Evolutionary conservation across 2,797 vertebrate species (phyloP), one percentile per base, ranked within the genome.

Genomic region (Thripadectes ignobilis): DNA sequence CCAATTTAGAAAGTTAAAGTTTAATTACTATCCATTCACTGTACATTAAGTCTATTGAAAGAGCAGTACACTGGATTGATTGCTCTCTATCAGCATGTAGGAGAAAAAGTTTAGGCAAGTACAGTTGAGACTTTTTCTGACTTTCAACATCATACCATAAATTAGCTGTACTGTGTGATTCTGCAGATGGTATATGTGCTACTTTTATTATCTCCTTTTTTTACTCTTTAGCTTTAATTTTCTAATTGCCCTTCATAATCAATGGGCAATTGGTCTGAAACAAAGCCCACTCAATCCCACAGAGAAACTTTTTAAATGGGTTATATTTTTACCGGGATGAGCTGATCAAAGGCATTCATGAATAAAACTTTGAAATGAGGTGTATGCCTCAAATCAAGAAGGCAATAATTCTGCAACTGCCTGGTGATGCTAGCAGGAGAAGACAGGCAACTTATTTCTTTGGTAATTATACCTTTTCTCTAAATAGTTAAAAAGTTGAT

Each of bases 1-100:
- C 48, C 27, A 75, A 34, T 89, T 95, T 92, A 80, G 61, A 61
- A 90, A 92, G 90, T 79, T 94, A 52, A 78, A 93, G 34, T 89
- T 79, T 95, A 94, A 91, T 96, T 96, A 62, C 58, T 71, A 20
- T 73, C 55, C 17, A 85, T 94, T 94, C 69, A 73, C 27, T 84
- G 63, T 91, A 73, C 61, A 67, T 85, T 88, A 92, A 87, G 21
- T 78, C 62, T 84, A 84, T 32, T 81, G 62, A 93, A 96, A 84
- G 41, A 86, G 27, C 48, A 92, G 18, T 81, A 82, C 51, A 92
- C n/a, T 84, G 69, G 52, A 82, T 88, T 86, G 76, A 96, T 93
- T 92, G 51, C 91, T 93, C 69, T 81, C 34, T 75, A 34, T 89
- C 88, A 86, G 76, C 76, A 45, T 75, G 67, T 55, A 73, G 79